A percentile compares a stretch with the other conserved stretches of the same genome.
These are phyloP conservation scores for Peromyscus californicus DNA, from an alignment of 2,113 vertebrate species.

Conservation along the genomic window DNA sequence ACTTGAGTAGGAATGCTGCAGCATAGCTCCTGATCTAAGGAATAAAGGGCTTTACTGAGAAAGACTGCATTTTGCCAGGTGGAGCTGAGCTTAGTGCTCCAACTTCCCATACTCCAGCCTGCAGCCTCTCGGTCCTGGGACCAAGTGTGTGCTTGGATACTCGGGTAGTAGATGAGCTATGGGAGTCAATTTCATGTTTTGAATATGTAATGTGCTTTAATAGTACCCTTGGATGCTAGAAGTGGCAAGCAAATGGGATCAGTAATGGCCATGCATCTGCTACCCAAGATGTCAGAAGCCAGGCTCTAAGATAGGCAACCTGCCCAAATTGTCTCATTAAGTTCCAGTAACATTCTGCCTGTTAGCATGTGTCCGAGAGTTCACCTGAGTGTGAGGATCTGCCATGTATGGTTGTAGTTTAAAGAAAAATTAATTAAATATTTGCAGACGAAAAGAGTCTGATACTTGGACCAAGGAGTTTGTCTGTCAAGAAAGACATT, in stretches of 20 bases:
- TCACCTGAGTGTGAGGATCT: background rate
- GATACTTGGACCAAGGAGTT: background rate
- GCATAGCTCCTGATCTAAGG: background rate
- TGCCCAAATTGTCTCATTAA: too few species aligned
- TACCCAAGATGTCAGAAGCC: rapidly evolving
- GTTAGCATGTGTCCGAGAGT: background rate
- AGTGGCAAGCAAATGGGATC: rapidly evolving
- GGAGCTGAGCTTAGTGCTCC: background rate
- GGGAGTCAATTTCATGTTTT: background rate
- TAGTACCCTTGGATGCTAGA: background rate
- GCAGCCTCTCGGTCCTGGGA: background rate
- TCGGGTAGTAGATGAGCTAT: rapidly evolving
- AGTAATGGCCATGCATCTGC: rapidly evolving
- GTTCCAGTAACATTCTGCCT: rapidly evolving
- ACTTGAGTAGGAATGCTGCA: background rate
- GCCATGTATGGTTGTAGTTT: too few species aligned
- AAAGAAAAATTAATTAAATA: background rate
- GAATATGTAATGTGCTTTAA: too few species aligned
- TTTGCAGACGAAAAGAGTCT: background rate
- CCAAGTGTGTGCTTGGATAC: background rate
- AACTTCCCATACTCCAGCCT: background rate
- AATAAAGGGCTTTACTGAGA: background rate
- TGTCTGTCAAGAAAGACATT: background rate
- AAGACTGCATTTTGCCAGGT: background rate
- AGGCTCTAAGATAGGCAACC: rapidly evolving